Base-by-base conservation (phyloP, 53 echinoderm and acorn worm species). In the Holothuria leucospilota region DNA sequence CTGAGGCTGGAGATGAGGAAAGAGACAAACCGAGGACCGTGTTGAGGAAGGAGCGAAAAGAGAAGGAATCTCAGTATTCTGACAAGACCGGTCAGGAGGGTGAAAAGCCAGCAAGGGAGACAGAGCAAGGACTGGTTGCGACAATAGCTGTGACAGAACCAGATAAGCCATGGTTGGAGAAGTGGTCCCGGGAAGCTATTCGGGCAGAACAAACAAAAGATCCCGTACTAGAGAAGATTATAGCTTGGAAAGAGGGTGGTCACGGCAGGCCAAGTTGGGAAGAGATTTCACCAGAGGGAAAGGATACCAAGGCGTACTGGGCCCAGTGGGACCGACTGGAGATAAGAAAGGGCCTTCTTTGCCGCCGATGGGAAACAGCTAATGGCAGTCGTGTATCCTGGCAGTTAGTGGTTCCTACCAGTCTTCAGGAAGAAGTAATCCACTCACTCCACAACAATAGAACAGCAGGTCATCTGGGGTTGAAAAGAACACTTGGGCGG, bases 261-360 rank as follows among this genome's bases (percentile, higher is more conserved):
- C 21, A 62, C 52, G 65, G 29, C 4, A 26, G 87, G 23, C 90
- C 87, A 28, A 11, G 68, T 41, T 82, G 91, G 91, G 21, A 30
- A 24, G 84, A 73, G 11, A 46, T 91, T 20, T 90, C 74, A 4
- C 14, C 46, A 2, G 85, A 21, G n/a, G 27, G 38, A 4, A 70
- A 56, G 51, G 71, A 69, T 41, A 18, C 52, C 5, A 85, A 71
- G 58, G 72, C 58, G 13, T 69, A 85, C 72, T 71, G 71, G 71
- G 59, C 69, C 49, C 69, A 69, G 34, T 85, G 71, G 69, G 85
- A 71, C 13, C n/a, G 71, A 18, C 38, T 85, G 6, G 58, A 70
- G 16, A 56, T 85, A 4, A 14, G 59, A 52, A 18, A 51, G 18
- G 85, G 85, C 25, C 53, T 85, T 20, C 70, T 85, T 8, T 71